Percentiles rank a stretch among this genome's conserved stretches.
These are phyloP conservation scores for Zygothrica quintamaculata DNA, from an alignment of 2,888 invertebrate species.

Conservation along the genomic window DNA sequence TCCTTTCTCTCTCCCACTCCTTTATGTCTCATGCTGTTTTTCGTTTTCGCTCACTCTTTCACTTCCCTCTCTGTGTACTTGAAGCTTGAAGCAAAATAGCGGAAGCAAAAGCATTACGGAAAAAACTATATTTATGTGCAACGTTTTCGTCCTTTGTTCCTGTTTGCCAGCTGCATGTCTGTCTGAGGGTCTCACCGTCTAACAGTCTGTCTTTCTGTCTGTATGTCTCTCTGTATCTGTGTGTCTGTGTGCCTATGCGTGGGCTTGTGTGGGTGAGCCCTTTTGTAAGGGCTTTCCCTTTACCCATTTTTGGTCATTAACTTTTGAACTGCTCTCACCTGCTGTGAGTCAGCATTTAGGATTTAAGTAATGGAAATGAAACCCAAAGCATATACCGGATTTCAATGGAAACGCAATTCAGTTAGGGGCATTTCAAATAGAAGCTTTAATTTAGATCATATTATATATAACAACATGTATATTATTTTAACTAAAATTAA, in stretches of 20 bases:
- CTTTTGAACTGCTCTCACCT: constrained; percentile 72
- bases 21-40: background rate
- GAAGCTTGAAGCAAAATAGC: constrained; percentile 51
- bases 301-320: constrained; percentile 73
- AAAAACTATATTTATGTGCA: constrained; percentile 61
- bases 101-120: constrained; percentile 72
- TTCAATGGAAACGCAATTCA: constrained; percentile 20
- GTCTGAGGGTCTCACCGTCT: constrained; percentile 22
- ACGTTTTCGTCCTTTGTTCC: constrained; percentile 59
- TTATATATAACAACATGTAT: no score
- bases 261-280: constrained; percentile 23
- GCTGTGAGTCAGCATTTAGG: constrained; percentile 40
- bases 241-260: no score
- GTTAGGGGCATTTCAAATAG: background rate
- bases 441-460: background rate
- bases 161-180: constrained; percentile 43
- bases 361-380: constrained; percentile 56
- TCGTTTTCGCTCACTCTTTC: background rate
- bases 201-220: constrained; percentile 8
- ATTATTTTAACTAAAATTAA: no score
- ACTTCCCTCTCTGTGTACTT: constrained; percentile 12
- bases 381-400: constrained; percentile 25
- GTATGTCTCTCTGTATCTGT: constrained; percentile 17
- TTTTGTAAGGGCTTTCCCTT: constrained; percentile 42
- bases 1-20: background rate